Evolutionary conservation across 1,140 invertebrate species (phyloP), one percentile per base, ranked within the genome.

Genomic region (Drosophila lacteicornis): DNA sequence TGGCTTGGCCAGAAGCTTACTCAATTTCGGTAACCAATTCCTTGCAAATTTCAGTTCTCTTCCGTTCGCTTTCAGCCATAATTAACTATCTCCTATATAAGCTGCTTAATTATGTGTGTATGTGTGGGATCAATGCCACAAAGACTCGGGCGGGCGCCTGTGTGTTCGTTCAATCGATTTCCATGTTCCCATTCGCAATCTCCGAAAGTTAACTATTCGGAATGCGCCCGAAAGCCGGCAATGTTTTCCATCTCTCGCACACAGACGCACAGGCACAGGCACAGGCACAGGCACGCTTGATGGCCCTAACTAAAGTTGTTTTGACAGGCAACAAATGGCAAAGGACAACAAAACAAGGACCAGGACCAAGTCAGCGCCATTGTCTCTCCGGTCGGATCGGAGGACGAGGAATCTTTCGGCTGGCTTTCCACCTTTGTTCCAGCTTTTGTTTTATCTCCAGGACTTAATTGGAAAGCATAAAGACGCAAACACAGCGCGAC

Each of bases 401-500:
- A 7, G 27, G 5, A 6, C 6, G 27, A 30, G 17, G 33, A 57
- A 80, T 56, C 58, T 68, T 74, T 69, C 62, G 63, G 50, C 30
- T 40, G 69, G 70, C 70, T 73, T 84, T 85, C 75, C 63, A 84
- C 81, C 82, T 84, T 81, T 69, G 60, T 57, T 68, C 63, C 56
- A 53, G 75, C 73, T 81, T 81, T 80, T 81, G 73, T 81, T 69
- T 77, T 85, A 81, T 78, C 77, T 80, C 50, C 62, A 22, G 40
- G 56, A 71, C 82, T 81, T 84, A 84, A 84, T 84, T 84, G 82
- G 82, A 81, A 85, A 82, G 74, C 82, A 81, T 66, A 69, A 74
- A 83, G 60, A 79, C 79, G 57, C 56, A 65, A 53, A 50, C 53
- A 45, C 62, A 40, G 67, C 36, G 59, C 67, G 75, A 85, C 77